Conservation (phyloP, 1,140 invertebrate species). For the Limonius californicus region DNA sequence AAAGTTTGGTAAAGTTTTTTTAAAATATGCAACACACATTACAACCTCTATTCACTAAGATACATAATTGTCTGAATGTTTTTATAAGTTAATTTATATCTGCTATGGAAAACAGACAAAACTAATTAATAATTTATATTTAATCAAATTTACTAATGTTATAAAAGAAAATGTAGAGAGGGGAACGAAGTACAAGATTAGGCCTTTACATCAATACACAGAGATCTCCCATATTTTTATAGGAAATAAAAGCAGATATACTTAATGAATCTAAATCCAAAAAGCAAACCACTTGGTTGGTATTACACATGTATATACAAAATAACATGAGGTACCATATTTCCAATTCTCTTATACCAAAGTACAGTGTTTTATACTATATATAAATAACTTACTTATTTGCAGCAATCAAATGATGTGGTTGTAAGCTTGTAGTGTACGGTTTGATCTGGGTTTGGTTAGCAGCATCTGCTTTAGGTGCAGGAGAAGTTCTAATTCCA, state of each 20-base stretch:
- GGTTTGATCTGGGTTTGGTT: slow-evolving; percentile 62
- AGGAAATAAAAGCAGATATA: slow-evolving; percentile 19
- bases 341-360: background rate
- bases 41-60: no score
- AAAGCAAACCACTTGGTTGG: background rate
- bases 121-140: background rate
- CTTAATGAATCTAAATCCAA: background rate
- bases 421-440: slow-evolving; percentile 45
- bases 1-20: no score
- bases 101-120: no score
- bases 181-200: slow-evolving; percentile 28
- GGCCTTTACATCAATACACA: slow-evolving; percentile 26
- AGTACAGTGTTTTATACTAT: background rate
- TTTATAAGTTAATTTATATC: no score
- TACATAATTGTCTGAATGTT: no score
- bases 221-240: slow-evolving; percentile 30
- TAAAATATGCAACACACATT: no score
- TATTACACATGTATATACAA: background rate
- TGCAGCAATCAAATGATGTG: slow-evolving; percentile 46
- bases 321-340: background rate
- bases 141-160: background rate
- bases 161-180: slow-evolving; percentile 18
- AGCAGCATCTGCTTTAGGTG: slow-evolving; percentile 66
- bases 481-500: slow-evolving; percentile 58
- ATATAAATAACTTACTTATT: slow-evolving; percentile 44